phyloP scores from a whole-genome alignment of 1,140 invertebrate genomes.

The Ceratoteleas bidentatus region DNA sequence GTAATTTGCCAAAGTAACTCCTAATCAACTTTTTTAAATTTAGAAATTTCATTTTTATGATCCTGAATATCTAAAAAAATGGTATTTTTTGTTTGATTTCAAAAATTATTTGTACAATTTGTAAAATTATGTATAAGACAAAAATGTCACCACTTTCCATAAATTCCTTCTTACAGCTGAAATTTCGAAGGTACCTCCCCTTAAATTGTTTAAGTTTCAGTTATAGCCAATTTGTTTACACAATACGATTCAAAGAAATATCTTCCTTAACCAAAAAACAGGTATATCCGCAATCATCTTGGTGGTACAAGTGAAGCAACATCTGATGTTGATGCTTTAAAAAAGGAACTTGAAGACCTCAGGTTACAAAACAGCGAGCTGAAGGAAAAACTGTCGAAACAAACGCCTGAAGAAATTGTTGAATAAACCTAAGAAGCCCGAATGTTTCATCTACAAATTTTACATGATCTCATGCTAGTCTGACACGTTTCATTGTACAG shows the following conservation, averaged over 20 bases:
- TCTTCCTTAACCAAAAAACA: constrained; percentile 68
- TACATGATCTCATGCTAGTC: constrained; percentile 70
- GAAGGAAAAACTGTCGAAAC: constrained; percentile 82
- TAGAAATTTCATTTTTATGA: too few relatives aligned
- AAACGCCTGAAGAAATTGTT: constrained; percentile 63
- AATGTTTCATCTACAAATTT: constrained; percentile 7
- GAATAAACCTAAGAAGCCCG: constrained; percentile 52
- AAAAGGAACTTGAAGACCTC: constrained; percentile 82
- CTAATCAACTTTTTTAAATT: too few relatives aligned
- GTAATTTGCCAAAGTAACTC: too few relatives aligned
- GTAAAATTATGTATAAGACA: too few relatives aligned
- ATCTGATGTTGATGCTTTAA: constrained; percentile 75
- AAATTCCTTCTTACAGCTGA: too few relatives aligned
- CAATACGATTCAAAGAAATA: neutral
- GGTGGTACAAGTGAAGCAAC: constrained; percentile 73
- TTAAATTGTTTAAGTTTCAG: too few relatives aligned
- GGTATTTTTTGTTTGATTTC: too few relatives aligned
- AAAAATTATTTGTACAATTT: too few relatives aligned
- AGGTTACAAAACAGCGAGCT: constrained; percentile 83
- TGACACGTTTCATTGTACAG: constrained; percentile 44
- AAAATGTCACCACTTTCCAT: too few relatives aligned
- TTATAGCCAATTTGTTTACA: neutral
- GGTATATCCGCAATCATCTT: constrained; percentile 81
- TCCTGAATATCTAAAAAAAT: too few relatives aligned
- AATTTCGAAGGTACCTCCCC: too few relatives aligned